Evolutionary conservation across 2,888 invertebrate species (phyloP).

Genomic region (Nowickia ferox): DNA sequence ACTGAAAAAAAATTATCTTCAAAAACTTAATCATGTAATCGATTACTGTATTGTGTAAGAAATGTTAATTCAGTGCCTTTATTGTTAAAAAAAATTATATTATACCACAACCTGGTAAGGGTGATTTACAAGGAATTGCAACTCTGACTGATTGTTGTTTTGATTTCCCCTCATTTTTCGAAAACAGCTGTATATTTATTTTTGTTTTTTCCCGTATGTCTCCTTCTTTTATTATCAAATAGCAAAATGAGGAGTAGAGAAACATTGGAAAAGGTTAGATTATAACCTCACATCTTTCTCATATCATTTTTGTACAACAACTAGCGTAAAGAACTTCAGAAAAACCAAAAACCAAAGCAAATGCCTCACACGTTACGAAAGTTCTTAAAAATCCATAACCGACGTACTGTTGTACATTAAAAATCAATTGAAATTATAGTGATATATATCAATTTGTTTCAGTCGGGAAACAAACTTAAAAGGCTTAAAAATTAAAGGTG

Average conservation of each 20-base stretch:
- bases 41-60: too few species aligned
- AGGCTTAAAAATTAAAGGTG: conserved; percentile 19
- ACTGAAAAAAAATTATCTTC: too few species aligned
- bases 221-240: conserved; percentile 50
- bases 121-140: conserved; percentile 28
- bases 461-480: conserved; percentile 17
- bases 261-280: conserved; percentile 34
- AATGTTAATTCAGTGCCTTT: too few species aligned
- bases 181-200: conserved; percentile 62
- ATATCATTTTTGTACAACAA: conserved; percentile 35
- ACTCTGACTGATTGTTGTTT: conserved; percentile 23
- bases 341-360: conserved; percentile 50
- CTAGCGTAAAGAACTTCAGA: conserved; percentile 28
- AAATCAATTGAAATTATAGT: conserved; percentile 46
- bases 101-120: too few species aligned
- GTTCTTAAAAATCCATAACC: conserved; percentile 29
- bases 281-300: conserved; percentile 73
- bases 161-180: conserved; percentile 54
- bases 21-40: too few species aligned
- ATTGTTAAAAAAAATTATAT: too few species aligned
- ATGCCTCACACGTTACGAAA: conserved; percentile 45
- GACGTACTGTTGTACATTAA: conserved; percentile 22
- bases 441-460: conserved; percentile 27
- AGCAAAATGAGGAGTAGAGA: conserved; percentile 49
- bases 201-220: conserved; percentile 41